Percentiles rank a stretch among this genome's conserved stretches.
Conservation (phyloP, 2,888 invertebrate genomes). For the Cantharis rufa region DNA sequence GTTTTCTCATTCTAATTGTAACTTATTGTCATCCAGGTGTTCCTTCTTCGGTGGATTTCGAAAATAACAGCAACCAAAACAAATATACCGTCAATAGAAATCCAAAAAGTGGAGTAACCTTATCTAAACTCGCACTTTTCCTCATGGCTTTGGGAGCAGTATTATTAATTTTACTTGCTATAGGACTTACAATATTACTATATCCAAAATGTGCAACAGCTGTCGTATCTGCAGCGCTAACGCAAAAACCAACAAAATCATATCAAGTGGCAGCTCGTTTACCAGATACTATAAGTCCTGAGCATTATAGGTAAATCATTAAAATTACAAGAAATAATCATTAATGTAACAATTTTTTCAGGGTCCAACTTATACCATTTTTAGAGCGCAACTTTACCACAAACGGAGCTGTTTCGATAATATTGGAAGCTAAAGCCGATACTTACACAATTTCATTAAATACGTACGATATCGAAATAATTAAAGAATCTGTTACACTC, state of each 20-base stretch:
- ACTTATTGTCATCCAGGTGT: constrained; percentile 46
- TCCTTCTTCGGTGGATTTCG: constrained; percentile 50
- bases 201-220: constrained; percentile 44
- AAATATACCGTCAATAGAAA: constrained; percentile 52
- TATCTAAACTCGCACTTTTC: constrained; percentile 50
- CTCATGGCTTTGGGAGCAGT: constrained; percentile 51
- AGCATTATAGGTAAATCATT: constrained; percentile 21
- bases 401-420: constrained; percentile 54
- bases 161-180: constrained; percentile 48
- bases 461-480: constrained; percentile 54
- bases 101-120: constrained; percentile 42
- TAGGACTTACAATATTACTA: constrained; percentile 51
- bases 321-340: background rate
- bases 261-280: background rate
- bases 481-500: constrained; percentile 48
- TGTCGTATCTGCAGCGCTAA: constrained; percentile 30
- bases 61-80: constrained; percentile 51
- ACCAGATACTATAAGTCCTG: constrained; percentile 13
- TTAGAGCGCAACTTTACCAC: constrained; percentile 55
- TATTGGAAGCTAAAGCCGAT: constrained; percentile 49
- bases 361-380: constrained; percentile 52
- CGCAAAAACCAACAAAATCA: background rate
- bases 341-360: constrained; percentile 34
- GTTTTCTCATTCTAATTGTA: no score
- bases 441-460: constrained; percentile 57